Evolutionary conservation across 2,888 invertebrate species (phyloP), one percentile per base, ranked within the genome.

Genomic region (Drosophila niveifrons): DNA sequence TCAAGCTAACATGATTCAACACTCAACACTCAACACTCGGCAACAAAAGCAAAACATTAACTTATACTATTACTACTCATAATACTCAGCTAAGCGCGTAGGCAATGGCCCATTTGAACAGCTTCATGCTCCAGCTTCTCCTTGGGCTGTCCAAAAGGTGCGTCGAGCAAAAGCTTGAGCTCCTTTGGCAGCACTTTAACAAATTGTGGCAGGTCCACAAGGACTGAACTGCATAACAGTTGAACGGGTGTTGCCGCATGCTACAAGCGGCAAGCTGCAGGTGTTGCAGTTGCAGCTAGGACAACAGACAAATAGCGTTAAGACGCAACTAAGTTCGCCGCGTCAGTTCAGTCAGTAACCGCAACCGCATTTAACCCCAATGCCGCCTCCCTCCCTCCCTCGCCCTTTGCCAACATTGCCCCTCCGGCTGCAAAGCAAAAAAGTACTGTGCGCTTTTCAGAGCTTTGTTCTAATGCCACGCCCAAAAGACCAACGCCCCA

Each of bases 391-490:
- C n/a, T 23, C 23, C 51, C n/a, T 3, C 36, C n/a, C 36, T 36
- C 36, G 23, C 23, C 50, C 50, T 74, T 70, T 52, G 66, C 75
- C 65, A 67, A 51, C 62, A 51, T 34, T 36, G 46, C 47, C 47
- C 47, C 46, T 43, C 29, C 53, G 46, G 44, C 48, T 31, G 4
- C 36, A 55, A 66, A 72, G 36, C 62, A 71, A 23, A 70, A 82
- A 78, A 80, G 81, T 66, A 76, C 80, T 88, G 84, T 86, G 59
- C 64, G 58, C 81, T 65, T 73, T 88, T 78, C 67, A 47, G 46
- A 64, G 83, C 70, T 65, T 86, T 88, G 81, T 86, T 88, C 67
- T 62, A 72, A 53, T 78, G 78, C 75, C 75, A 65, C 80, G 72
- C 88, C 73, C 48, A 53, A 55, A 44, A 13, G 48, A 51, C 65